Conservation (phyloP, 1,140 invertebrate species). For the Drosophila nannoptera region DNA sequence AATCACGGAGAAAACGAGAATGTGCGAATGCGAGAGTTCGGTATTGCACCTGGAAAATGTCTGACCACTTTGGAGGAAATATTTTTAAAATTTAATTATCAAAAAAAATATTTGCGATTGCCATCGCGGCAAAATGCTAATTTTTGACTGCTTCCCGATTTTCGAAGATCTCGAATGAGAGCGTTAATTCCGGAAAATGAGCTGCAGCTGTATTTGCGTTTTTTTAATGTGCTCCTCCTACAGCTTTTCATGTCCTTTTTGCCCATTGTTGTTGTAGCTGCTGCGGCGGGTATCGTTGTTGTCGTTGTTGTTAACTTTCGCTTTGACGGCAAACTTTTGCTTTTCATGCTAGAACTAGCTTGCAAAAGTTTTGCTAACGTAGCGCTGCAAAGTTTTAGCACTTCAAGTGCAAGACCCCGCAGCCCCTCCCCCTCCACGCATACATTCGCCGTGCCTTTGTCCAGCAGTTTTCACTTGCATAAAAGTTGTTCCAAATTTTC, state of each 20-base stretch:
- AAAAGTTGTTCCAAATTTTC: slow-evolving; percentile 64
- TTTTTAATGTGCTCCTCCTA: no score
- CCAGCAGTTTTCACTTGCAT: slow-evolving; percentile 15
- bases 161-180: no score
- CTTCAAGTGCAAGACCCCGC: slow-evolving; percentile 69
- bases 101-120: no score
- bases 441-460: not conserved
- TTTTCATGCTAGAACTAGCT: slow-evolving; percentile 66
- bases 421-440: not conserved
- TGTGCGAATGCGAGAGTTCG: slow-evolving; percentile 48
- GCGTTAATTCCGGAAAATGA: no score
- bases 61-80: no score
- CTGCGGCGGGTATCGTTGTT: slow-evolving; percentile 12
- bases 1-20: slow-evolving; percentile 64
- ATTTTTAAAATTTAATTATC: no score
- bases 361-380: slow-evolving; percentile 58
- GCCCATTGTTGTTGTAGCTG: not conserved
- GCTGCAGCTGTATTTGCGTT: not conserved
- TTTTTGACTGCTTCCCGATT: no score
- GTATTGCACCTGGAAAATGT: no score
- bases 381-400: slow-evolving; percentile 70
- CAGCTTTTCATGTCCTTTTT: slow-evolving; percentile 17
- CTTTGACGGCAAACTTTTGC: slow-evolving; percentile 72
- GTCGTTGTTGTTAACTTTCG: slow-evolving; percentile 62
- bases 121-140: no score